Evolutionary conservation across 2,888 invertebrate genomes (phyloP), one percentile per base, ranked within the genome.

Genomic region (Diaperis boleti): DNA sequence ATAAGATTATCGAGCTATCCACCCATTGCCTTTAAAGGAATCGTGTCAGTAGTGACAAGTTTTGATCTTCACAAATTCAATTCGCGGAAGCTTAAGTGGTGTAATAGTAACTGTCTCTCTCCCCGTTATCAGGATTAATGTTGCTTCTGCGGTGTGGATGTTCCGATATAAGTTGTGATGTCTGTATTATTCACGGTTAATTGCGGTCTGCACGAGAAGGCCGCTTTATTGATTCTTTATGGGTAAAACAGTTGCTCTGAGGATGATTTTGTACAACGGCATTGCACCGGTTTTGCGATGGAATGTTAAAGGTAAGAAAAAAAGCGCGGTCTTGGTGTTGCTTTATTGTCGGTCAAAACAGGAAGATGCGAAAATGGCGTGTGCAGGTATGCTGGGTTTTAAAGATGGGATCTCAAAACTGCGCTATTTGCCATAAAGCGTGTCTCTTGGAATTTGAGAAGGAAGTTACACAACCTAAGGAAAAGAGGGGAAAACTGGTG

Each of bases 151-250:
- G 13, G 13, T 35, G 41, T n/a, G 26, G 17, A 26, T 13, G 29
- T 26, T 26, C 7, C 29, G 45, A 45, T 52, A 11, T 31, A 52
- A 13, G 10, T 54, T 17, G 17, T 49, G 49, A 33, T 49, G 49
- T 33, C 49, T 49, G 49, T 31, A 49, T 49, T 18, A 31, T 49
- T 54, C 54, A 54, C 54, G 54, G 54, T 54, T 54, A 39, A 54
- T 54, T 54, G 54, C 54, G 37, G 52, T 35, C 10, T 33, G 22
- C 10, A 15, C 52, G 39, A 52, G 13, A 39, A 35, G n/a, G 26
- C 29, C n/a, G 26, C 41, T 54, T 54, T 54, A 54, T 54, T 37
- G 50, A 50, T 45, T 45, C 45, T 42, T 17, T 26, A 20, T 10
- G 49, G 37, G 33, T 13, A 33, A 33, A 33, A 33, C 50, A 50